Evolutionary conservation across 2,113 vertebrate genomes (phyloP).

Genomic region (Cygnus buccinator): DNA sequence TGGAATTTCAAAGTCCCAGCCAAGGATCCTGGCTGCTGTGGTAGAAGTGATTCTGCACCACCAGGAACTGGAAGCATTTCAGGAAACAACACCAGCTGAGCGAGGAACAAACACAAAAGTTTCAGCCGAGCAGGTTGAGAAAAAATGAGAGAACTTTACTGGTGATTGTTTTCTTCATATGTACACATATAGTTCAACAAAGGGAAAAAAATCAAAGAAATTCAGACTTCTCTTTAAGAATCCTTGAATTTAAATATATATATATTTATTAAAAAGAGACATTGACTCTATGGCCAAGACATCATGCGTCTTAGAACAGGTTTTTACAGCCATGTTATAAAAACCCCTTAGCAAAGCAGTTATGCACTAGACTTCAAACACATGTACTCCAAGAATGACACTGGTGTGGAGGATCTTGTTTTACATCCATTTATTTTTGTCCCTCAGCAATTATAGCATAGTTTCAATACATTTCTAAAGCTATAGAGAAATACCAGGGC

Average conservation of each 20-base stretch:
- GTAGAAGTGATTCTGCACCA: neutral
- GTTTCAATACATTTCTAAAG: constrained; percentile 76
- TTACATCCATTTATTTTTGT: constrained; percentile 79
- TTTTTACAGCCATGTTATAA: constrained; percentile 67
- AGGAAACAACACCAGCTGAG: neutral
- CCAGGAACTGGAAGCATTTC: neutral
- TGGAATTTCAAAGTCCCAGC: neutral
- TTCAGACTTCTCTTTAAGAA: constrained; percentile 58
- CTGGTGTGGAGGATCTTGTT: constrained; percentile 73
- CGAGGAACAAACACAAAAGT: neutral
- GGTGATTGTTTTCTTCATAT: neutral
- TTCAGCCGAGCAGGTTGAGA: neutral
- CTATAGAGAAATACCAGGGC: constrained; percentile 77
- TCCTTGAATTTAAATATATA: constrained; percentile 69
- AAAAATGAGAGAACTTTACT: neutral
- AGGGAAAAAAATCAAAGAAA: neutral
- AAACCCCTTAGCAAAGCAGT: constrained; percentile 66
- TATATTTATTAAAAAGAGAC: constrained; percentile 70
- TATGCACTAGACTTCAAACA: constrained; percentile 68
- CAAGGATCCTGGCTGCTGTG: neutral
- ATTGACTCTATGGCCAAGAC: constrained; percentile 61
- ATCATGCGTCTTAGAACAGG: constrained; percentile 63
- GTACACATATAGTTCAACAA: neutral
- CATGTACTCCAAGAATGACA: constrained; percentile 77
- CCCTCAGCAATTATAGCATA: constrained; percentile 77